Base-by-base conservation (phyloP, 1,140 invertebrate genomes). In the Proctacanthus coquilletti region DNA sequence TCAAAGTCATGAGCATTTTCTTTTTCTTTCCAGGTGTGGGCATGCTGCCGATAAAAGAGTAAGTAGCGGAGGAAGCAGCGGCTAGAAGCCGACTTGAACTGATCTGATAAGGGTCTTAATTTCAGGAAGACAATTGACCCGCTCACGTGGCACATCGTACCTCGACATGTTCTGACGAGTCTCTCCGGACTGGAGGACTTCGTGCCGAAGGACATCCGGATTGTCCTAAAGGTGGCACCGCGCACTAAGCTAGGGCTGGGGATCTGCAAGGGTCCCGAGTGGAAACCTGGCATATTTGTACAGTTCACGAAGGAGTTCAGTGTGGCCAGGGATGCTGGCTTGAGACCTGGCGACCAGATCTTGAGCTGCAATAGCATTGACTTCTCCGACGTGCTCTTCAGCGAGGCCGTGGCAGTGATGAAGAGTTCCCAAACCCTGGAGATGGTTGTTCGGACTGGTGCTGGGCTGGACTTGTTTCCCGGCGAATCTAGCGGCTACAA, bases 281-380 rank as follows among this genome's bases (percentile, higher is more conserved):
- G 83, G 70, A 77, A 77, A 49, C 82, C 82, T 1, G 86, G 86
- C 9, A 86, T 91, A 39, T 91, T 84, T 53, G 74, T 91, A 6
- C 81, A 94, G 68, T 86, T 84, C 45, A 89, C 88, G n/a, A 80
- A 84, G 57, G 81, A 85, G 45, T 79, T 77, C 2, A 86, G 88
- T 19, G 75, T 92, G 35, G 89, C 88, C 0, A 65, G 82, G 36
- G 80, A 86, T 43, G 80, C 84, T 3, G 89, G 89, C 0, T 61
- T 96, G 8, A 71, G 84, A 53, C 81, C 85, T 1, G 89, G 89
- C 1, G 91, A 96, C 61, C 85, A 94, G 55, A 89, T 96, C 32
- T 57, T 93, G 14, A 76, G 80, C 49, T 92, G 89, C 58, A 95
- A 96, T 55, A 85, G 84, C 45, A 68, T 77, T 21, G 72, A 75